A percentile compares a stretch with the other conserved stretches of the same genome.
Evolutionary conservation across 2,888 invertebrate species (phyloP).

Genomic region (Octodonta nipae): DNA sequence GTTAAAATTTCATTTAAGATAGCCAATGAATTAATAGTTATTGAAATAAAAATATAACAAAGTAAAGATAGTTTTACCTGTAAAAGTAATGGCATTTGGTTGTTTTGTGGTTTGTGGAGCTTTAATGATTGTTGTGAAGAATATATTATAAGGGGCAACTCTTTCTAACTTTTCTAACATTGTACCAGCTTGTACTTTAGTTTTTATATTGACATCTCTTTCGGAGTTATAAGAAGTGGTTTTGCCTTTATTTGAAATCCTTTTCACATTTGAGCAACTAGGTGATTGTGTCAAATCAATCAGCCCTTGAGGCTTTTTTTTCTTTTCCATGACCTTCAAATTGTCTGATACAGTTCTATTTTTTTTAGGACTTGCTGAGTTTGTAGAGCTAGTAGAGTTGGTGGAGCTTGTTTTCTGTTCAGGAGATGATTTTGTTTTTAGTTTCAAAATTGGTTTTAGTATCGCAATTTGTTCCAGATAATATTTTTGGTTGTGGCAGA

Average conservation of each 20-base stretch:
- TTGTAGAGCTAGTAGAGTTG: constrained; percentile 2
- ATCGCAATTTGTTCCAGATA: constrained; percentile 50
- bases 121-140: constrained; percentile 59
- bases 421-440: neutral
- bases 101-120: constrained; percentile 50
- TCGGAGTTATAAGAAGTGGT: constrained; percentile 31
- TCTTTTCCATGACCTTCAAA: too few relatives aligned
- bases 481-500: constrained; percentile 37
- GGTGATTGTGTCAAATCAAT: neutral
- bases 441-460: constrained; percentile 23
- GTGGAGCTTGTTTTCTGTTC: neutral
- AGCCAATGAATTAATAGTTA: neutral
- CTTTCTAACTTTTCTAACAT: constrained; percentile 53
- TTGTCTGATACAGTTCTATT: neutral
- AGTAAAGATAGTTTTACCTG: too few relatives aligned
- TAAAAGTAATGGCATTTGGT: constrained; percentile 53
- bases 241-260: constrained; percentile 38
- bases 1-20: too few relatives aligned
- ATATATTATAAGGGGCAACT: constrained; percentile 60
- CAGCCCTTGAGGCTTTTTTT: neutral
- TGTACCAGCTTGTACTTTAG: constrained; percentile 29
- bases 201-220: constrained; percentile 2
- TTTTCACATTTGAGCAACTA: too few relatives aligned
- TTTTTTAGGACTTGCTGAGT: too few relatives aligned
- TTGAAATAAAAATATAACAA: too few relatives aligned